Evolutionary conservation across 2,888 invertebrate genomes (phyloP).

Genomic region (Eudemis profundana): DNA sequence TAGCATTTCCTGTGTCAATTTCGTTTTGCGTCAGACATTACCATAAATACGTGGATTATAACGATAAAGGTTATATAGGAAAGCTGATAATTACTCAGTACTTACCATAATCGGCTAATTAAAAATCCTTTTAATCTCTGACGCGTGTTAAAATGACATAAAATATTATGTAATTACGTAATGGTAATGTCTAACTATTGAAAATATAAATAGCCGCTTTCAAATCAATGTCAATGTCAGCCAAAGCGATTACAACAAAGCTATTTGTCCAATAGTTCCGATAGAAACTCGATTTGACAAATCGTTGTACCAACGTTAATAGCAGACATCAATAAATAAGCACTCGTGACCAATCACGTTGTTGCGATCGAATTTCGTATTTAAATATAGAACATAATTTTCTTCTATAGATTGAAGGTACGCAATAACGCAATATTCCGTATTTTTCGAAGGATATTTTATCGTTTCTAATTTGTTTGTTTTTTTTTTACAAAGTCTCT

Average conservation of each 20-base stretch:
- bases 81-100: conserved; percentile 30
- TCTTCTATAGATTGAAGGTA: background rate
- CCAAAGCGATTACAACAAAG: conserved; percentile 20
- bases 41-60: conserved; percentile 36
- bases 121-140: conserved; percentile 13
- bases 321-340: conserved; percentile 33
- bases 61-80: conserved; percentile 37
- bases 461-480: background rate
- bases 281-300: conserved; percentile 31
- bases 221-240: conserved; percentile 40
- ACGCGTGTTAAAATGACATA: background rate
- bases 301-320: conserved; percentile 19
- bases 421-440: background rate
- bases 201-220: conserved; percentile 22
- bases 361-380: conserved; percentile 24
- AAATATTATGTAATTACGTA: conserved; percentile 9
- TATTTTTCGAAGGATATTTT: background rate
- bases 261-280: conserved; percentile 27
- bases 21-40: conserved; percentile 37
- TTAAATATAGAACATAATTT: conserved; percentile 30
- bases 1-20: conserved; percentile 39
- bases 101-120: conserved; percentile 13
- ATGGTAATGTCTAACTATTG: conserved; percentile 17
- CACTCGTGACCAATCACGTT: conserved; percentile 30
- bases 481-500: background rate